Evolutionary conservation across 2,113 vertebrate species (phyloP), one percentile per base, ranked within the genome.

Genomic region (Phalacrocorax pelagicus): DNA sequence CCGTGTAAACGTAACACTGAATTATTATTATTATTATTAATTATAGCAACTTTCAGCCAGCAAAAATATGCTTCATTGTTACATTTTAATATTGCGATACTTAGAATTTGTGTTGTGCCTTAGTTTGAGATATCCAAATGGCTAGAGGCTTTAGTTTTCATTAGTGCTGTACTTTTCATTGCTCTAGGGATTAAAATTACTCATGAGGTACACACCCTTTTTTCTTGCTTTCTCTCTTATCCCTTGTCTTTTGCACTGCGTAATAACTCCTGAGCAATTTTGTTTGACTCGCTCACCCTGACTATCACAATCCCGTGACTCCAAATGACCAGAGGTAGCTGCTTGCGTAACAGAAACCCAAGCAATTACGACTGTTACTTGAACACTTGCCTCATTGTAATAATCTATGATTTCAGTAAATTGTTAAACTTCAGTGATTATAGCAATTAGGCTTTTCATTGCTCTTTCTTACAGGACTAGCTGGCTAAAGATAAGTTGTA

Each of bases 181-280:
- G 87, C 97, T 96, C 52, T 29, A 90, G 86, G 88, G 85, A 66
- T 96, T 97, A 96, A 94, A 97, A 74, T 92, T 94, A 75, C 74
- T 93, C 18, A 11, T 3, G 47, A 81, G 18, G 34, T 87, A 38
- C 94, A 92, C 95, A 80, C 92, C 94, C 47, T 95, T 62, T 81
- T 78, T n/a, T 66, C 81, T 72, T 84, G 71, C 74, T 77, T 89
- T 78, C 59, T 90, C n/a, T 44, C 57, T 95, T 77, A 90, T 52
- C 27, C 51, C 81, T 74, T 46, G 51, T 72, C 70, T 90, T 34
- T 23, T 58, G 34, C 20, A 21, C 88, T 96, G 78, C 91, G 14
- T 94, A 95, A 96, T 71, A 89, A 52, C 80, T 70, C 34, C 12
- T 30, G 13, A 72, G 71, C 0, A 0, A 71, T 95, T 95, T 52